Conservation (phyloP, 1,140 invertebrate species). For the Drosophila quadrilineata region DNA sequence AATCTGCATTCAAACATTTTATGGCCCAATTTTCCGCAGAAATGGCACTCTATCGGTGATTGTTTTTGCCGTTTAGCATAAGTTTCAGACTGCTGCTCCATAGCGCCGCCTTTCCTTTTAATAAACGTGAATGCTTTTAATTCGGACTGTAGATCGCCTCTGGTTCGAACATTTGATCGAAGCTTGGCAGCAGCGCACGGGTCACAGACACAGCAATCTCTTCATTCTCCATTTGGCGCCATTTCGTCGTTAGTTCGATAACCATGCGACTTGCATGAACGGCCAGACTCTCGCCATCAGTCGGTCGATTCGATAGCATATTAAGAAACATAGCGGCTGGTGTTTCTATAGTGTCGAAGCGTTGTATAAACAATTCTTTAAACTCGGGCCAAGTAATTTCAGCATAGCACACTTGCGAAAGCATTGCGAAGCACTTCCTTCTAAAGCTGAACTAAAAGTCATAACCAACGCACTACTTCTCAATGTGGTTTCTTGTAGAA, state of each 20-base stretch:
- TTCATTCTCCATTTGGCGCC: background rate
- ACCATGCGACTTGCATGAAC: slow-evolving; percentile 28
- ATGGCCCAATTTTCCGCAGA: slow-evolving; percentile 18
- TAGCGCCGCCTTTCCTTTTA: too few relatives aligned
- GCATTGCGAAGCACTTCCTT: background rate
- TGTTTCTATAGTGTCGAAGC: too few relatives aligned
- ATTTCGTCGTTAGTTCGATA: slow-evolving; percentile 11
- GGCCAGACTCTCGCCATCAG: too few relatives aligned
- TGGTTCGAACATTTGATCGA: background rate
- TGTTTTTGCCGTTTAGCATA: slow-evolving; percentile 24
- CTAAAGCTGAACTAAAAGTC: background rate
- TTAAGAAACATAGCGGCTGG: slow-evolving; percentile 53
- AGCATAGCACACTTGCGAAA: background rate
- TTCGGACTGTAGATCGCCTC: too few relatives aligned
- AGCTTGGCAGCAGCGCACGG: too few relatives aligned
- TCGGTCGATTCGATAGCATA: too few relatives aligned
- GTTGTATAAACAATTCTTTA: too few relatives aligned
- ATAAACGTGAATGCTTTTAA: too few relatives aligned
- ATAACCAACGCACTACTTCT: too few relatives aligned
- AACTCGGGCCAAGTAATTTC: slow-evolving; percentile 40
- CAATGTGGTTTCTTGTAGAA: background rate
- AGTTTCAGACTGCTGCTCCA: too few relatives aligned
- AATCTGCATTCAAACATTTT: slow-evolving; percentile 22
- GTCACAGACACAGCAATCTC: background rate
- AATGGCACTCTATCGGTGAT: slow-evolving; percentile 19